Base-by-base conservation (phyloP, 2,888 invertebrate genomes). In the Metalampra italica region DNA sequence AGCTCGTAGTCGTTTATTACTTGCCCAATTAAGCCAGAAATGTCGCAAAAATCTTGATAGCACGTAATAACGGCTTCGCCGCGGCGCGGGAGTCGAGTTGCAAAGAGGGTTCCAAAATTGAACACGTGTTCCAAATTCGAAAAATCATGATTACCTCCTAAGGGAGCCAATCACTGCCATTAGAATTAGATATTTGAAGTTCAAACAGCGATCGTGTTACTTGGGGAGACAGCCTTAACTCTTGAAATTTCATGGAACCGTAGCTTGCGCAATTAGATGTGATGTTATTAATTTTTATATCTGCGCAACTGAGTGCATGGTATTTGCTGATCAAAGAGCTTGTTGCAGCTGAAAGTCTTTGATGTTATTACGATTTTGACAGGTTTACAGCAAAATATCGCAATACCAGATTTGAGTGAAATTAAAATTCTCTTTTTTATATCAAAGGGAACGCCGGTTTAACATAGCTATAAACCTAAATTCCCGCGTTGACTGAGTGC, bases 81-180 rank as follows among this genome's bases (percentile, higher is more conserved):
- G 12, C 37, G 39, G 40, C 43, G 36, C 39, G 22, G 71, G 84
- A 72, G 67, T 88, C 85, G 64, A 62, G 75, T 87, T 84, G 80
- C 86, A 70, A 74, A 67, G 74, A 75, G 81, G 85, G 80, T 74
- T 62, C 62, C 68, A 74, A 80, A 83, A 78, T 78, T 79, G 82
- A 86, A 85, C 89, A 87, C 88, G 87, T 88, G 89, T 82, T 81
- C 82, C 62, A 77, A 79, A 73, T 79, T 83, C 75, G 68, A 82
- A 84, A 87, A 86, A 82, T 87, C 83, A 72, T 84, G 84, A 88
- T 89, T 85, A 78, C 79, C 82, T 86, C 89, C 87, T 83, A 57
- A 74, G 83, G 89, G 89, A 88, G 81, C 82, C 87, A 88, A 87
- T 89, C 84, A 86, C 78, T 66, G 78, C 76, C 75, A 85, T 86